Conservation (phyloP, 2,113 vertebrate genomes). For the Varanus salvator region DNA sequence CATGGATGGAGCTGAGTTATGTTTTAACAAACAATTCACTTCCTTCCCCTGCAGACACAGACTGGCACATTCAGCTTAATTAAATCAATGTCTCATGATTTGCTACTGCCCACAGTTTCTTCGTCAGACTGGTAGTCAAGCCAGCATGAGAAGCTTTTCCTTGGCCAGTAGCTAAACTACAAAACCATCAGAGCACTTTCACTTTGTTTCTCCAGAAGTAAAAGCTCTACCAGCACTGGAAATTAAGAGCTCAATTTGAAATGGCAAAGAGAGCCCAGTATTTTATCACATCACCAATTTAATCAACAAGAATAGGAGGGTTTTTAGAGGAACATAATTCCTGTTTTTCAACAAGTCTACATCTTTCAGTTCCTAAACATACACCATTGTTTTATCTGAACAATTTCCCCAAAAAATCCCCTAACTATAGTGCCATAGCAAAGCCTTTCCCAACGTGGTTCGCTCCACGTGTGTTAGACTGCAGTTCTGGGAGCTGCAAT, state of each 20-base stretch:
- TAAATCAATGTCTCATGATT: not conserved
- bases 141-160: not conserved
- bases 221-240: not conserved
- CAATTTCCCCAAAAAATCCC: too few species aligned
- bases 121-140: not conserved
- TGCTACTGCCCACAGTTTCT: not conserved
- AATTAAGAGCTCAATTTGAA: not conserved
- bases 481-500: too few species aligned
- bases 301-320: not conserved
- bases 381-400: too few species aligned
- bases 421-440: too few species aligned
- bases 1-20: too few species aligned
- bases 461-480: too few species aligned
- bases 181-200: not conserved
- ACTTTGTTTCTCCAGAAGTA: not conserved
- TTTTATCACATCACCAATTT: not conserved
- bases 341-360: not conserved
- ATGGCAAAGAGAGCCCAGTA: not conserved
- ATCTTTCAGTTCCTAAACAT: not conserved
- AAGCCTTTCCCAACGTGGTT: too few species aligned
- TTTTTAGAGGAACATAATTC: not conserved
- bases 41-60: rapidly evolving
- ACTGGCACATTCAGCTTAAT: rapidly evolving
- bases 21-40: rapidly evolving
- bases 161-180: not conserved